These are phyloP conservation scores for Tetrao urogallus DNA, from an alignment of 2,113 vertebrate species.

Conservation along the genomic window DNA sequence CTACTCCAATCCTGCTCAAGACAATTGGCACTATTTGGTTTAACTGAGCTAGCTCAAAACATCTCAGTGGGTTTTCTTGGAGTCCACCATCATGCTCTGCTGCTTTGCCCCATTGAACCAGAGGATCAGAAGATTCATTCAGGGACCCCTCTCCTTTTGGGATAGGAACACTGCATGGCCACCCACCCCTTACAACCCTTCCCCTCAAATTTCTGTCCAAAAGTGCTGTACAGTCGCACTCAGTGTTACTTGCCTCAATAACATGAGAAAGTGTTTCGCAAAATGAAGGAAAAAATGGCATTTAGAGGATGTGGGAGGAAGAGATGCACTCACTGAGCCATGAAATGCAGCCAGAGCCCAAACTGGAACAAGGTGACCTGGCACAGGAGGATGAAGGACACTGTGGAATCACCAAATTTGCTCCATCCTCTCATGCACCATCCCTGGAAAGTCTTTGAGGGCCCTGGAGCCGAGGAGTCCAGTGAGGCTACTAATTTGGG, in stretches of 20 bases:
- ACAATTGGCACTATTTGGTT: background rate
- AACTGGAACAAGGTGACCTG: background rate
- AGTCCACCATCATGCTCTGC: background rate
- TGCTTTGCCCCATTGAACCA: background rate
- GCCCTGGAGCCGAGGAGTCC: background rate
- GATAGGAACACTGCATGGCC: background rate
- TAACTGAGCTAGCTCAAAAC: background rate
- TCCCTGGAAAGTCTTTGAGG: background rate
- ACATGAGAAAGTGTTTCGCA: background rate
- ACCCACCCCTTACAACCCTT: background rate
- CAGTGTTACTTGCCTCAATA: background rate
- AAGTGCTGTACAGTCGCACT: background rate
- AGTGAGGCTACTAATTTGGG: background rate
- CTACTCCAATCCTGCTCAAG: background rate
- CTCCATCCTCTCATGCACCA: background rate
- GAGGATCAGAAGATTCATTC: background rate
- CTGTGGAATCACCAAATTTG: background rate
- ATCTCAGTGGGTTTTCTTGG: background rate
- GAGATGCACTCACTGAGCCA: background rate
- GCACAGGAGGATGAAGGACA: background rate
- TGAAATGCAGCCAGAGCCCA: background rate
- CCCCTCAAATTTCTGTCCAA: background rate
- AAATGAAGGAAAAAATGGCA: background rate
- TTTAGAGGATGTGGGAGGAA: background rate
- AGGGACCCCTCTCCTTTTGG: background rate